Evolutionary conservation across 1,140 invertebrate genomes (phyloP), one percentile per base, ranked within the genome.

Genomic region (Achatina immaculata): DNA sequence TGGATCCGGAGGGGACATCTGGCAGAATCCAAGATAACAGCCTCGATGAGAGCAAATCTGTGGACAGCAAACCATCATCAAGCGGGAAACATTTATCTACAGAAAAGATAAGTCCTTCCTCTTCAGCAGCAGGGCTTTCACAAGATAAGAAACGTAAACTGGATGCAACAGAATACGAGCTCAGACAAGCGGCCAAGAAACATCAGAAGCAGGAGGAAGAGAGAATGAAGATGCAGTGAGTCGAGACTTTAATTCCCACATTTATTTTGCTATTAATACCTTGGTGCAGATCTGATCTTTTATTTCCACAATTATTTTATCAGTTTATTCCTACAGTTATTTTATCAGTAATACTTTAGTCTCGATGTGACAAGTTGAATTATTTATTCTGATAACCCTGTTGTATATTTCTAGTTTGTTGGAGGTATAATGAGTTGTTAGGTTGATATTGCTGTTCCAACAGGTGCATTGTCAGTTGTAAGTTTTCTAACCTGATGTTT

Each of bases 161-260:
- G 16, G 76, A 78, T 11, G 45, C 68, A 40, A 28, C 58, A 66
- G 76, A 78, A 9, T 58, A 78, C 4, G 76, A 78, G 28, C 28
- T 78, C 4, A 66, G 48, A 68, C 76, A 78, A 31, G 76, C 43
- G 3, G 31, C 34, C 7, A 78, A 78, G 28, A 78, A 78, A 34
- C 76, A 78, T 68, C 76, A 78, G 31, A 78, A 78, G 36, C 76
- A 78, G 28, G 76, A 78, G n/a, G 76, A 78, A 38, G 76, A 78
- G 7, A 68, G 76, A 68, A 78, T 78, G 76, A 78, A 78, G 68
- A 78, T 78, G 76, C 76, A 78, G 76, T 78, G 31, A 78, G 76
- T 78, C 51, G 40, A 28, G 31, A 28, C 65, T 68, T n/a, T n/a
- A n/a, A n/a, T n/a, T n/a, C n/a, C n/a, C 51, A 55, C 14, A 16